These are phyloP conservation scores for Aramus guarauna DNA, from an alignment of 2,113 vertebrate genomes.

Conservation along the genomic window DNA sequence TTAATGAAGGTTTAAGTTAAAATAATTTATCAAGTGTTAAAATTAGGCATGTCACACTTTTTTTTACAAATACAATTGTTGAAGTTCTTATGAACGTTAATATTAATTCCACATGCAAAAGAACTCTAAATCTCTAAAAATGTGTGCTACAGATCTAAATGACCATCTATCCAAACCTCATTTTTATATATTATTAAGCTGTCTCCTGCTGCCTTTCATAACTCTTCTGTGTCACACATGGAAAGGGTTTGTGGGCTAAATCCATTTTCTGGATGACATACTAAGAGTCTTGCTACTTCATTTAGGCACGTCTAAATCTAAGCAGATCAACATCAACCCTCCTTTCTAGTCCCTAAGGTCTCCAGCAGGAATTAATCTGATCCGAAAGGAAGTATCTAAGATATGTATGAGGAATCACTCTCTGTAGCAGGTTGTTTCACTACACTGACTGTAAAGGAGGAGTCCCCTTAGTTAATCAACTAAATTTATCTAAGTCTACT, in stretches of 20 bases:
- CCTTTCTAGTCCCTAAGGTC: neutral
- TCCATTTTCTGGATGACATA: neutral
- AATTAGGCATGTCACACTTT: neutral
- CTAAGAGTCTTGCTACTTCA: neutral
- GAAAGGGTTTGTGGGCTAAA: neutral
- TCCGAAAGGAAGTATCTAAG: neutral
- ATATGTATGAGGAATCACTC: neutral
- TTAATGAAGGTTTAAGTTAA: neutral
- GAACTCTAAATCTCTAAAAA: neutral
- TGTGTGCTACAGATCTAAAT: neutral
- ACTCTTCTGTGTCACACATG: neutral
- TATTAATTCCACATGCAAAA: neutral
- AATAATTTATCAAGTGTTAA: neutral
- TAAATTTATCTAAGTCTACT: constrained; percentile 45
- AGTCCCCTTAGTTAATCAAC: neutral
- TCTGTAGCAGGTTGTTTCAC: neutral
- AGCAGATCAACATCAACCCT: neutral
- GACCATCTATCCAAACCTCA: neutral
- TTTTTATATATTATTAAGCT: neutral
- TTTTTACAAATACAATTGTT: neutral
- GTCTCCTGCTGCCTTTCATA: neutral
- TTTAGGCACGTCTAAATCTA: neutral
- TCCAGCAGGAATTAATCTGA: neutral
- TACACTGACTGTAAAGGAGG: neutral
- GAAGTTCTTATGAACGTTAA: neutral